Base-by-base conservation (phyloP, 2,797 vertebrate species). In the Syngnathus acus region DNA sequence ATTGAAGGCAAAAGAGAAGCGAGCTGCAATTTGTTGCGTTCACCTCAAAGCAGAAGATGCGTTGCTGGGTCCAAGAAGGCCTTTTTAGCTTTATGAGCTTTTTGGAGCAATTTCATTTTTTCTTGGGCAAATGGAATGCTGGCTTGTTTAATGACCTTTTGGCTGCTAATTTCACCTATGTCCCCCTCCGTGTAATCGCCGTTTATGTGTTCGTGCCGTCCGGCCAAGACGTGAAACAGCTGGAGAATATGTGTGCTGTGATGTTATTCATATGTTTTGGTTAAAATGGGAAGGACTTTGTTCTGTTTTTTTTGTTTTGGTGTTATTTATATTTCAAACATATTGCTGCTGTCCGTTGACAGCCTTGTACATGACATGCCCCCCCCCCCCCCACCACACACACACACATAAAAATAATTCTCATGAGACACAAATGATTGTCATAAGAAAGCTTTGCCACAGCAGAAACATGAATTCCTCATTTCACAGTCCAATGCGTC, bases 141-240 rank as follows among this genome's bases (percentile, higher is more conserved):
- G 73, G 32, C 16, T 64, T 26, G 54, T 77, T 70, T 85, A 74
- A 84, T 78, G 76, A 78, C 67, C 78, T 78, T 83, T 78, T 84
- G 81, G 78, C 78, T 68, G 78, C 70, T 75, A 59, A 81, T 73
- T 62, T 80, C 73, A 68, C 67, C 77, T 66, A 68, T 68, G 64
- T 45, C 14, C 17, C 82, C 84, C 82, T 77, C 40, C 5, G 68
- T 70, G 47, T 78, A 80, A 70, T 74, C 84, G 59, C 72, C 74
- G 75, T 78, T 72, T 67, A 72, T 85, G 78, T 80, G 78, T 76
- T 57, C 69, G 70, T 72, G 72, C 64, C 67, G 76, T 67, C 51
- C 65, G 72, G 68, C 47, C 0, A 48, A 64, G 65, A 66, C 61
- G 72, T 78, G n/a, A 68, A 71, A 72, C 70, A 68, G 64, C 62